Percentiles rank a stretch among this genome's conserved stretches.
Conservation (phyloP, 2,888 invertebrate species). For the Amphimallon solstitiale region DNA sequence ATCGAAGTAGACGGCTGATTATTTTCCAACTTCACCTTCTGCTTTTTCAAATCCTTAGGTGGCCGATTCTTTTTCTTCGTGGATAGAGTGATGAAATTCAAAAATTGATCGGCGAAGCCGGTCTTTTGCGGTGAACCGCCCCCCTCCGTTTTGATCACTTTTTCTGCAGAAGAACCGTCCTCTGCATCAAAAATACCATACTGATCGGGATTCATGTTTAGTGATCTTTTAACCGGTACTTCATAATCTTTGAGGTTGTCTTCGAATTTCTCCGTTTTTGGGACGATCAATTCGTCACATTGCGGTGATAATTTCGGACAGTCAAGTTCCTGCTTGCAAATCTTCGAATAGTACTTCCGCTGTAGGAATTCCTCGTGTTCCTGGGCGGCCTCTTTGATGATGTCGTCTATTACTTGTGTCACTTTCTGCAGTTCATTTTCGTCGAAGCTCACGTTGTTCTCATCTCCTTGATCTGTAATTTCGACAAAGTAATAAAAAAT, state of each 20-base stretch:
- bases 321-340: conserved; percentile 13
- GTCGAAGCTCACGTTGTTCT: not conserved
- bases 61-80: conserved; percentile 8
- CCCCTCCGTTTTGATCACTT: not conserved
- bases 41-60: not conserved
- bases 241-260: conserved; percentile 38
- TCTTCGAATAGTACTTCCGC: conserved; percentile 26
- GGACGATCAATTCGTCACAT: conserved; percentile 32
- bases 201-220: conserved; percentile 29
- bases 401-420: conserved; percentile 56
- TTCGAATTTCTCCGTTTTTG: conserved; percentile 36
- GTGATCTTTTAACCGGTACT: conserved; percentile 34
- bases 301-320: conserved; percentile 19
- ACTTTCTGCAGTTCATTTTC: conserved; percentile 42
- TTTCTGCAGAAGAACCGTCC: no score
- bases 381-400: conserved; percentile 58
- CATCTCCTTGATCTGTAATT: conserved; percentile 30
- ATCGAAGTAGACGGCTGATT: not conserved
- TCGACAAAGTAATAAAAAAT: no score
- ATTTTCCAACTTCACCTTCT: not conserved
- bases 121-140: not conserved
- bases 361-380: conserved; percentile 56
- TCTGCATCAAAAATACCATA: no score
- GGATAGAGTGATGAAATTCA: conserved; percentile 31
- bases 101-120: conserved; percentile 30